Evolutionary conservation across 1,140 invertebrate species (phyloP).

Genomic region (Dufourea novaeangliae): DNA sequence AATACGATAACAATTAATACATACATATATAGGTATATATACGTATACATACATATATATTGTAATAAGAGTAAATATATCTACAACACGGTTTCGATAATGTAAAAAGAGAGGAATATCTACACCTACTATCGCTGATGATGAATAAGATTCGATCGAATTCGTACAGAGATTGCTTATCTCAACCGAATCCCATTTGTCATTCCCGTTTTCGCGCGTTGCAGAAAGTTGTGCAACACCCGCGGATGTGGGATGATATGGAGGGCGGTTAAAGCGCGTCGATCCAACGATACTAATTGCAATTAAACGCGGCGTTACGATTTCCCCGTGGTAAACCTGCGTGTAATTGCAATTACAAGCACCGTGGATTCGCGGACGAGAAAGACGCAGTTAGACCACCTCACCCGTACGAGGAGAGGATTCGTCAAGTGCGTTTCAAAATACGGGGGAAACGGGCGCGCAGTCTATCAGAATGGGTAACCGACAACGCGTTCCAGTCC

Average conservation of each 20-base stretch:
- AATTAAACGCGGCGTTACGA: not conserved
- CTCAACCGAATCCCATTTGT: not conserved
- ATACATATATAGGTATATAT: slow-evolving; percentile 9
- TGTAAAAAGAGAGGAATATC: slow-evolving; percentile 6
- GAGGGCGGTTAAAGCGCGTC: too few relatives aligned
- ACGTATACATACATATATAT: slow-evolving; percentile 8
- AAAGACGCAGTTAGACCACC: too few relatives aligned
- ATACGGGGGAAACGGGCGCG: too few relatives aligned
- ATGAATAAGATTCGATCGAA: not conserved
- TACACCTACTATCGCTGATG: not conserved
- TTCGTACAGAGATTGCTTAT: not conserved
- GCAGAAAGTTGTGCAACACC: not conserved
- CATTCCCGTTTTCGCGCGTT: not conserved
- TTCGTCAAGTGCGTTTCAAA: too few relatives aligned
- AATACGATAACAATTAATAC: slow-evolving; percentile 26
- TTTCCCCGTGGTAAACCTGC: not conserved
- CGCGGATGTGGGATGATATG: too few relatives aligned
- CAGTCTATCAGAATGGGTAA: not conserved
- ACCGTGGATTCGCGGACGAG: not conserved
- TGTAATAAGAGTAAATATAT: not conserved
- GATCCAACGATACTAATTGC: not conserved
- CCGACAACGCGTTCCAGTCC: not conserved
- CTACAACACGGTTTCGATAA: not conserved
- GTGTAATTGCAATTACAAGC: not conserved
- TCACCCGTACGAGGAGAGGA: too few relatives aligned